These are phyloP conservation scores for Pseudomyrmex concolor DNA, from an alignment of 1,140 invertebrate genomes.

Conservation along the genomic window DNA sequence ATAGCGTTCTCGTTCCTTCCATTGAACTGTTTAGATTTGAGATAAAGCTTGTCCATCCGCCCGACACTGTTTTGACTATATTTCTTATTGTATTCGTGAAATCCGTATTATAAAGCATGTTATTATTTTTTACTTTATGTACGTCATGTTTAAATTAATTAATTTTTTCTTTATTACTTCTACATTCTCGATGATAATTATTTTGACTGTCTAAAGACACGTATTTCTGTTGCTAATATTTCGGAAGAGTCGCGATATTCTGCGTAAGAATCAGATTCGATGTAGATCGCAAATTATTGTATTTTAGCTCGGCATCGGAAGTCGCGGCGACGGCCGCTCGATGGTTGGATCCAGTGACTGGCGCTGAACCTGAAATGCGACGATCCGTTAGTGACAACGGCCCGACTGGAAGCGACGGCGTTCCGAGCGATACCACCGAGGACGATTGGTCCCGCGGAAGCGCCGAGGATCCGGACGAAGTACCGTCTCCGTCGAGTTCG, in stretches of 20 bases:
- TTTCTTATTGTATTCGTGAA: not conserved
- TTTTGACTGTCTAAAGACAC: not conserved
- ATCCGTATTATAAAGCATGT: too few relatives aligned
- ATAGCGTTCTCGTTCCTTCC: not conserved
- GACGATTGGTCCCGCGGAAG: slow-evolving; percentile 89
- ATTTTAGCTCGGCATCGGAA: slow-evolving; percentile 81
- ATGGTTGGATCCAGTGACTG: slow-evolving; percentile 82
- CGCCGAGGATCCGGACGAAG: slow-evolving; percentile 87
- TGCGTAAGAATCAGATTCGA: not conserved
- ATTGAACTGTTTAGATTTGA: slow-evolving; percentile 27
- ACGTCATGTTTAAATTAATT: too few relatives aligned
- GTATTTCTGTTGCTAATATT: not conserved
- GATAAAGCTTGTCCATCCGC: not conserved
- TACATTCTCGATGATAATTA: too few relatives aligned
- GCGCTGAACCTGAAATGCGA: slow-evolving; percentile 81
- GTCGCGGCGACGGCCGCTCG: slow-evolving; percentile 75
- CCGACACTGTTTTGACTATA: not conserved
- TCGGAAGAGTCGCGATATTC: not conserved
- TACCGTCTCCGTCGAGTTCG: slow-evolving; percentile 81
- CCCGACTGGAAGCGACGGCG: slow-evolving; percentile 86
- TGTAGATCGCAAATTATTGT: not conserved
- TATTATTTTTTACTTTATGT: too few relatives aligned
- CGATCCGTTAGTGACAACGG: slow-evolving; percentile 84
- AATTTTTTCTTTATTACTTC: too few relatives aligned
- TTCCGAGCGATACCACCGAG: slow-evolving; percentile 88